These are phyloP conservation scores for Alcedo atthis DNA, from an alignment of 2,797 vertebrate genomes.

Conservation along the genomic window DNA sequence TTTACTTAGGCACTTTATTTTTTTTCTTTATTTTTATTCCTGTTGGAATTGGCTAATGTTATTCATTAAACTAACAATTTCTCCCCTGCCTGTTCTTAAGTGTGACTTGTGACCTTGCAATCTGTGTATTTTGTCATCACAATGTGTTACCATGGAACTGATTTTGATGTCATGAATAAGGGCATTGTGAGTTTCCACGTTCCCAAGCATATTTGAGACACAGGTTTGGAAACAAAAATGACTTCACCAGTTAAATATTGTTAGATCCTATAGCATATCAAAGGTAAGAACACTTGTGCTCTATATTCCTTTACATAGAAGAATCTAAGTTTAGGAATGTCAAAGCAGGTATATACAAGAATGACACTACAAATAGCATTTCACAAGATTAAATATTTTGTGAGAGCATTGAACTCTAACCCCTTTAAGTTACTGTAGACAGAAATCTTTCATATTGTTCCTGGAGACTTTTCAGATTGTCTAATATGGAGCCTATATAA, in stretches of 20 bases:
- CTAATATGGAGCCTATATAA: background rate
- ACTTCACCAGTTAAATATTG: constrained; percentile 79
- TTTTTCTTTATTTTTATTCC: constrained; percentile 62
- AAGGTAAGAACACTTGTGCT: constrained; percentile 69
- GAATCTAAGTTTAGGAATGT: constrained; percentile 63
- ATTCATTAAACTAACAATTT: constrained; percentile 76
- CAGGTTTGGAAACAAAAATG: constrained; percentile 74
- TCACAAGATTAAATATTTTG: constrained; percentile 68
- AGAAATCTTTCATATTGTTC: constrained; percentile 54
- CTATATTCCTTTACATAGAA: constrained; percentile 64
- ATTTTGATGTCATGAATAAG: constrained; percentile 78
- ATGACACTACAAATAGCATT: constrained; percentile 62
- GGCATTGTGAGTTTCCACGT: constrained; percentile 74
- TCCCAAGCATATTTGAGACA: constrained; percentile 75
- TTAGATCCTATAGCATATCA: constrained; percentile 67
- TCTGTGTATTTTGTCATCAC: constrained; percentile 77
- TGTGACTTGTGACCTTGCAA: constrained; percentile 76
- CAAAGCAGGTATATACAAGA: constrained; percentile 63
- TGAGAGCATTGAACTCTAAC: constrained; percentile 60
- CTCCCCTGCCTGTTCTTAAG: constrained; percentile 69
- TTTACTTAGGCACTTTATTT: constrained; percentile 71
- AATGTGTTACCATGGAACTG: constrained; percentile 74
- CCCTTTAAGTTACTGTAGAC: constrained; percentile 39
- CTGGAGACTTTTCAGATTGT: constrained; percentile 17
- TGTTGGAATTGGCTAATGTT: constrained; percentile 65